Conservation (phyloP, 1,140 invertebrate species). For the Caerostris extrusa region DNA sequence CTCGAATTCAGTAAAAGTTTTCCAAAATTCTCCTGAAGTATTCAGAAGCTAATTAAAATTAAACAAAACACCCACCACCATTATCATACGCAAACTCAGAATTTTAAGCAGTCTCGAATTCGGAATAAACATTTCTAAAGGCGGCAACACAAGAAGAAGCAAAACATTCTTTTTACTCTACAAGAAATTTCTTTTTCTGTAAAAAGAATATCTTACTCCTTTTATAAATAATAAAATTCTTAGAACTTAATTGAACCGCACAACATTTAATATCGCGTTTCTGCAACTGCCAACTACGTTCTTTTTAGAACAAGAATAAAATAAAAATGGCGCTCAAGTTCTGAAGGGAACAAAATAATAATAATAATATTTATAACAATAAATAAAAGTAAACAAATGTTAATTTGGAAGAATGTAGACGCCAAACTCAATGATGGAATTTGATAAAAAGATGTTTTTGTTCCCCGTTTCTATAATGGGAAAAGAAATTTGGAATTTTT, state of each 20-base stretch:
- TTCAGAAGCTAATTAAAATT: not conserved
- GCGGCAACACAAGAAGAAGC: not conserved
- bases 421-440: not conserved
- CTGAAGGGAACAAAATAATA: not conserved
- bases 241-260: slow-evolving; percentile 25
- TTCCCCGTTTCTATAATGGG: not conserved
- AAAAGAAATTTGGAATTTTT: not conserved
- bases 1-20: not conserved
- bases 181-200: not conserved
- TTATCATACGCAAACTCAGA: slow-evolving; percentile 30
- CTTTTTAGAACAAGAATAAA: not conserved
- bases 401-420: not conserved
- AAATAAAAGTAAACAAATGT: not conserved
- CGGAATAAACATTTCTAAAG: not conserved
- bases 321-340: not conserved
- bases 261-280: slow-evolving; percentile 27
- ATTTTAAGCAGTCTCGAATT: not conserved
- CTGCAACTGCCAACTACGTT: not conserved
- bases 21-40: not conserved
- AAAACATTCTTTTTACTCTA: not conserved
- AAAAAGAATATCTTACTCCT: not conserved
- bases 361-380: too few relatives aligned
- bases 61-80: not conserved
- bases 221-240: slow-evolving; percentile 10
- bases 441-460: not conserved